phyloP scores from a whole-genome alignment of 1,140 invertebrate species.

The Drosophila willistoni region DNA sequence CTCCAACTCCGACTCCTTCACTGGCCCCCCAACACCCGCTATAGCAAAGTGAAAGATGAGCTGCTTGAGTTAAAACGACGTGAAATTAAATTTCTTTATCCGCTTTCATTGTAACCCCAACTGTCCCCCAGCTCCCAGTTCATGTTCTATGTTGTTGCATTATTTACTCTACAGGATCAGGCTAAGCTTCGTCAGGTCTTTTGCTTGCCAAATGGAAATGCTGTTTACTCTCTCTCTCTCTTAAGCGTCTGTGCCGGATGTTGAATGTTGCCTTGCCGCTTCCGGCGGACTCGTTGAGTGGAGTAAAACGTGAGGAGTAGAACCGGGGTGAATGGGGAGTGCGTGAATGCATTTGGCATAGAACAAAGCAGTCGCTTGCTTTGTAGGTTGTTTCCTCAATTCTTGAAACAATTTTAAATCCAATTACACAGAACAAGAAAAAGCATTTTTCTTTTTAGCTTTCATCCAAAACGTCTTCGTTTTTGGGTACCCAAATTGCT shows the following conservation, averaged over 20 bases:
- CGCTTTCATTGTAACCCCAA: slow-evolving; percentile 59
- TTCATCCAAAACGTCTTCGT: slow-evolving; percentile 46
- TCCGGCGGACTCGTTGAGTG: slow-evolving; percentile 27
- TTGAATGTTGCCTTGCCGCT: slow-evolving; percentile 70
- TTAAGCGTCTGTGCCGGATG: slow-evolving; percentile 49
- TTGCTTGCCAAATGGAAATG: slow-evolving; percentile 53
- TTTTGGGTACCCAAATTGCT: slow-evolving; percentile 66
- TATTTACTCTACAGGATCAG: slow-evolving; percentile 66
- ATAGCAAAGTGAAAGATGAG: slow-evolving; percentile 59
- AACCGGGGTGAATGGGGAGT: neutral
- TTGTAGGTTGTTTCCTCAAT: slow-evolving; percentile 21
- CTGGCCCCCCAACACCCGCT: neutral
- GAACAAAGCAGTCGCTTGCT: slow-evolving; percentile 39
- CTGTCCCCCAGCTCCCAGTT: neutral
- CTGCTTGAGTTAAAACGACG: slow-evolving; percentile 73
- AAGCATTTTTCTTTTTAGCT: slow-evolving; percentile 69
- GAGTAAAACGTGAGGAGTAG: neutral
- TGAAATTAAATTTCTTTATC: slow-evolving; percentile 80
- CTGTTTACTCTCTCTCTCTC: slow-evolving; percentile 59
- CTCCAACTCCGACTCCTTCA: neutral
- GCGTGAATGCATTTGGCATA: slow-evolving; percentile 53
- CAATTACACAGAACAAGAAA: slow-evolving; percentile 72
- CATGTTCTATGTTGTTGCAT: slow-evolving; percentile 45
- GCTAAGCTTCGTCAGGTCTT: slow-evolving; percentile 41
- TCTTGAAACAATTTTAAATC: slow-evolving; percentile 78